Conservation (phyloP, 2,797 vertebrate genomes). For the Melanogrammus aeglefinus region DNA sequence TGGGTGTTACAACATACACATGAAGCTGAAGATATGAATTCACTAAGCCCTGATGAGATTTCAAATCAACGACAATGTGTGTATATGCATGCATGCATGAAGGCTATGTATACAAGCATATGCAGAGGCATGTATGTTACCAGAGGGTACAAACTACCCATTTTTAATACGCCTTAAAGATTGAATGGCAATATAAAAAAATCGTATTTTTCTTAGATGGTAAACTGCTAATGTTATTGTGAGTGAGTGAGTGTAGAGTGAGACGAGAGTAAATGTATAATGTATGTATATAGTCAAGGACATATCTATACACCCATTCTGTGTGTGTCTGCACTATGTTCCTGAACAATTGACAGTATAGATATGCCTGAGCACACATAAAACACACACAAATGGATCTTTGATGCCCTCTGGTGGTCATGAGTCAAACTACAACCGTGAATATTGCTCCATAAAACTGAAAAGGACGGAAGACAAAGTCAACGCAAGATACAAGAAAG, state of each 20-base stretch:
- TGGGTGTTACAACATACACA: background rate
- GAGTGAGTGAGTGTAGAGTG: no score
- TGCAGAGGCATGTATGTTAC: background rate
- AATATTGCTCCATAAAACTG: background rate
- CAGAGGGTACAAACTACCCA: background rate
- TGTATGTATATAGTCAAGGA: background rate
- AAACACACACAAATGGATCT: conserved; percentile 37
- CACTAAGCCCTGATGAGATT: background rate
- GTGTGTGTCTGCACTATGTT: background rate
- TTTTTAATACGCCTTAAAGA: background rate
- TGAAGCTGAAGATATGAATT: background rate
- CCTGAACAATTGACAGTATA: background rate
- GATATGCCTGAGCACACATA: background rate
- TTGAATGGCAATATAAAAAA: background rate
- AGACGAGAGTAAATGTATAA: background rate
- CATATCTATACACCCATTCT: background rate
- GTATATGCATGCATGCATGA: background rate
- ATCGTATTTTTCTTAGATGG: background rate
- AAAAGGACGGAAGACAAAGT: background rate
- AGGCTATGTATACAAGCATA: no score
- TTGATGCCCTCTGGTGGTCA: conserved; percentile 59
- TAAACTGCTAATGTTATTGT: background rate
- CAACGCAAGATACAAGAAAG: conserved; percentile 17
- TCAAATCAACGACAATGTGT: background rate
- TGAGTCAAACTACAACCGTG: background rate